Base-by-base conservation (phyloP, 2,797 vertebrate genomes). In the Oceanodroma leucorhoa region DNA sequence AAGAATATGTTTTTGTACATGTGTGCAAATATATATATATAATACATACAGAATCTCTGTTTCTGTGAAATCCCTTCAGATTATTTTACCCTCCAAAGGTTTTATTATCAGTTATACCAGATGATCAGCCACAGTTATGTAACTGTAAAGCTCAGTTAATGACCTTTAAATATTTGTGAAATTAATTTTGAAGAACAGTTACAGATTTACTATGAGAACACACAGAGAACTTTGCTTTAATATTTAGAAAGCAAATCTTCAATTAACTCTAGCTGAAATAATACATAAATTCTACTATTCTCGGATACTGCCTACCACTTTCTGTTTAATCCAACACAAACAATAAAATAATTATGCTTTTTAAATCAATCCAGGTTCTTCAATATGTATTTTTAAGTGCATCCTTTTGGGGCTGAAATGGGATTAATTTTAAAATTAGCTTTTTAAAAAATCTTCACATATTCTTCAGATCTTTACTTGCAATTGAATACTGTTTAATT, bases 101-200 rank as follows among this genome's bases (percentile, higher is more conserved):
- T 95, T 96, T 94, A 84, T 54, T 93, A 70, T 30, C 62, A 62
- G 32, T 58, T 77, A 89, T 29, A 80, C 32, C 51, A 90, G 48
- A 81, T 46, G 43, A 96, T 45, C 57, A 89, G 78, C 11, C 46
- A 79, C 48, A 66, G 30, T 62, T 77, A 65, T 1, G 13, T 66
- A 53, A 86, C 11, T 94, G 36, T 43, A 94, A 73, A 66, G 23
- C 11, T 66, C 54, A 29, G 54, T 32, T 65, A 43, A 73, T 6
- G 29, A 62, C 30, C 23, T 80, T 32, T 53, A 87, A 67, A 71
- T 81, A 88, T 36, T 32, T 14, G 29, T 72, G 40, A 90, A 87
- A 83, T 45, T 2, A 70, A 51, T 73, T 89, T 7, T 75, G 32
- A 86, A 61, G 66, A 88, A 54, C 23, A 69, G 21, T n/a, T 62